Percentiles rank a stretch among this genome's conserved stretches.
phyloP scores from a whole-genome alignment of 2,113 vertebrate species.

The Catharus minimus region DNA sequence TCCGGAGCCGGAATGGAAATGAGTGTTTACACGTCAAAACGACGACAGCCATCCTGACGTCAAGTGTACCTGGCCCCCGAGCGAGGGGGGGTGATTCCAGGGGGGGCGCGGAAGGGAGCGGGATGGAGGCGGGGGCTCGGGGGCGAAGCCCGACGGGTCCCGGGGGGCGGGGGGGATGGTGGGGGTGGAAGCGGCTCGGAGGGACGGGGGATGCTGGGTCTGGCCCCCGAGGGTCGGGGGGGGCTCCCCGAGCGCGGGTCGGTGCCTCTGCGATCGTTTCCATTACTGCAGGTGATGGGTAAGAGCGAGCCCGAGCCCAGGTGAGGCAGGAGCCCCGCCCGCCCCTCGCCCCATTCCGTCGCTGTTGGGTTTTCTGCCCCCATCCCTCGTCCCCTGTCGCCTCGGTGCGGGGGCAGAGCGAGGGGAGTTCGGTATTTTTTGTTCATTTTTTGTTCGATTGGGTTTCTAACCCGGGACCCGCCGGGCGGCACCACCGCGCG shows the following conservation, averaged over 20 bases:
- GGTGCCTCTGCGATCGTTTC: neutral
- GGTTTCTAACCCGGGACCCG: neutral
- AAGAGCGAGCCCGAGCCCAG: neutral
- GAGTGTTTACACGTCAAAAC: slow-evolving; percentile 89
- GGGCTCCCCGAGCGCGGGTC: neutral
- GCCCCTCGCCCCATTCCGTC: neutral
- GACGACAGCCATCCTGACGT: slow-evolving; percentile 90
- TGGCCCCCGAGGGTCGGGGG: neutral
- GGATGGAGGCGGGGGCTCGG: neutral
- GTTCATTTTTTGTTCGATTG: neutral
- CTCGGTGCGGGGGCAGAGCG: neutral
- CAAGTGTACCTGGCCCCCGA: slow-evolving; percentile 85
- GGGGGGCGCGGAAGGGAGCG: neutral
- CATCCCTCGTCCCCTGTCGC: neutral
- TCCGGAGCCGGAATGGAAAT: slow-evolving; percentile 72
- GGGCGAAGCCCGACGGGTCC: neutral
- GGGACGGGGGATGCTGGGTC: neutral
- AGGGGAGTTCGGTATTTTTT: neutral
- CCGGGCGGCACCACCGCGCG: no score
- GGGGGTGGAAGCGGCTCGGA: neutral
- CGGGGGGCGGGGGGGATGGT: no score
- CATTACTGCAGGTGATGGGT: accelerated
- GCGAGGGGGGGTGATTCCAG: slow-evolving; percentile 51
- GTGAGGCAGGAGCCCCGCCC: neutral
- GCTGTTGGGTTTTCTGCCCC: neutral